Conservation (phyloP, 2,113 vertebrate genomes). For the Budorcas taxicolor region DNA sequence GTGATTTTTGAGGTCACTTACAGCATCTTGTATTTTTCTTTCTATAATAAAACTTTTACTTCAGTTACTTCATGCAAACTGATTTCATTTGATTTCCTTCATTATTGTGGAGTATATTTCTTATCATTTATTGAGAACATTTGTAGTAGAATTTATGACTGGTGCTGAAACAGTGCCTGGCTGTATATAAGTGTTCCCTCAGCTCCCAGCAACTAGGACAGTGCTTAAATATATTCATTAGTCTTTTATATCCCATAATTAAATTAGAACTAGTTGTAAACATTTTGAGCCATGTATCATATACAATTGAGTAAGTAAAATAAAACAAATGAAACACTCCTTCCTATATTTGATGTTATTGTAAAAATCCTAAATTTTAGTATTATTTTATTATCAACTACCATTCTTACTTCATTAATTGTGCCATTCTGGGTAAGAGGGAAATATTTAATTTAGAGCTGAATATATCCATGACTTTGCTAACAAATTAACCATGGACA, state of each 20-base stretch:
- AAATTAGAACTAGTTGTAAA: neutral
- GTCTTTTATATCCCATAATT: constrained; percentile 29
- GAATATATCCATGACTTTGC: neutral
- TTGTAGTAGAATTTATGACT: neutral
- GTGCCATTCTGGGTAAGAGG: neutral
- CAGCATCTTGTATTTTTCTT: neutral
- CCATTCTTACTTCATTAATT: neutral
- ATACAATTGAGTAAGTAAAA: neutral
- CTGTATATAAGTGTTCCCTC: neutral
- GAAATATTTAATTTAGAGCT: neutral
- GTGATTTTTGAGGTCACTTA: neutral
- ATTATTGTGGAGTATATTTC: neutral
- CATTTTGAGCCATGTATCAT: neutral
- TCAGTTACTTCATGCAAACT: neutral
- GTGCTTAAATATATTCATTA: neutral
- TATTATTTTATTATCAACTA: neutral
- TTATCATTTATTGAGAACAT: constrained; percentile 2
- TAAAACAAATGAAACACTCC: neutral
- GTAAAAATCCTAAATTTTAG: neutral
- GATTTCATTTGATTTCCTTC: neutral
- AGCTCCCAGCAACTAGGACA: neutral
- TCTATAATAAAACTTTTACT: constrained; percentile 9
- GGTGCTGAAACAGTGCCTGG: neutral
- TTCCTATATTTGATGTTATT: neutral
- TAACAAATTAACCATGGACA: neutral